Conservation (phyloP, 2,888 invertebrate species). For the Thyatira batis region DNA sequence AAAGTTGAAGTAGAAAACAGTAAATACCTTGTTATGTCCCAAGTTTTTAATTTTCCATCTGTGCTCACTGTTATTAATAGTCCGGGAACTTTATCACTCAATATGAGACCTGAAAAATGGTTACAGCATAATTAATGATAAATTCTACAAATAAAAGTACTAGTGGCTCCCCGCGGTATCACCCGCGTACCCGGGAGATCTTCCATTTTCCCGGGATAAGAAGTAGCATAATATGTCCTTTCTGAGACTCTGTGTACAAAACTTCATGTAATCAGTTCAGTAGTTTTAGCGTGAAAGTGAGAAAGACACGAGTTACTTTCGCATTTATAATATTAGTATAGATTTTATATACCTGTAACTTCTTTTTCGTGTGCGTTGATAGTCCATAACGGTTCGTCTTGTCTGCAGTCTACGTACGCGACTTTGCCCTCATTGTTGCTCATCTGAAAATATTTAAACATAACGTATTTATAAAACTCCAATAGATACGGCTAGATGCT, state of each 20-base stretch:
- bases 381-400: slow-evolving; percentile 86
- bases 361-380: slow-evolving; percentile 91
- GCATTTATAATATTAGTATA: not conserved
- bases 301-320: too few species aligned
- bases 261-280: too few species aligned
- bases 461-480: not conserved
- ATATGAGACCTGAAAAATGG: slow-evolving; percentile 82
- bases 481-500: too few species aligned
- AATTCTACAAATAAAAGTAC: too few species aligned
- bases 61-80: slow-evolving; percentile 89
- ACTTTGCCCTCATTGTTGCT: slow-evolving; percentile 85
- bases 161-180: too few species aligned
- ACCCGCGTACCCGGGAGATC: too few species aligned
- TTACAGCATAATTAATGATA: not conserved
- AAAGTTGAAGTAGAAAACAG: too few species aligned
- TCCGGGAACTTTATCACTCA: slow-evolving; percentile 88
- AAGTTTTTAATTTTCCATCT: slow-evolving; percentile 92
- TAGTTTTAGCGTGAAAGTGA: too few species aligned
- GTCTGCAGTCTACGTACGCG: slow-evolving; percentile 88
- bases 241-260: too few species aligned
- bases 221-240: too few species aligned
- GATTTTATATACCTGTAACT: slow-evolving; percentile 85
- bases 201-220: too few species aligned
- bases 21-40: slow-evolving; percentile 86
- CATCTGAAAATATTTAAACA: slow-evolving; percentile 65